Evolutionary conservation across 2,797 vertebrate species (phyloP).

Genomic region (Halcyon leucocephala): DNA sequence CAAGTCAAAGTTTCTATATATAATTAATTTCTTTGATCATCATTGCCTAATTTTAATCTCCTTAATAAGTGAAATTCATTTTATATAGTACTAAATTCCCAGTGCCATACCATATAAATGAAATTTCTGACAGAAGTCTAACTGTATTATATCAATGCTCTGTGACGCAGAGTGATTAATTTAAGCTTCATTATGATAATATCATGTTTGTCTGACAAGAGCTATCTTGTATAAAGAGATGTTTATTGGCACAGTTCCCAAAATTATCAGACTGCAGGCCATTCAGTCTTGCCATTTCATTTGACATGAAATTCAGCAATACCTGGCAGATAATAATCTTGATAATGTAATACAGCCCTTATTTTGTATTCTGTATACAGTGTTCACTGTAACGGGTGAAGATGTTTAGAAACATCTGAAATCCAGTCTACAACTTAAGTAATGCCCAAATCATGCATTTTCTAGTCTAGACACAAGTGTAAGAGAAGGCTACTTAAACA

Average conservation of each 20-base stretch:
- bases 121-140: constrained; percentile 21
- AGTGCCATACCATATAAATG: not conserved
- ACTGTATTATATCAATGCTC: not conserved
- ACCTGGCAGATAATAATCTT: not conserved
- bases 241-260: constrained; percentile 27
- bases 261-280: not conserved
- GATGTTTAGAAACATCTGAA: not conserved
- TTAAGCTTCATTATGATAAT: constrained; percentile 7
- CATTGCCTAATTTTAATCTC: constrained; percentile 18
- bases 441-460: not conserved
- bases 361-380: not conserved
- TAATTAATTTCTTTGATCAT: not conserved
- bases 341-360: not conserved
- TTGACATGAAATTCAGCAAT: constrained; percentile 8
- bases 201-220: constrained; percentile 44
- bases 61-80: constrained; percentile 19
- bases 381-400: not conserved
- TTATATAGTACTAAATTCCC: constrained; percentile 8
- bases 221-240: not conserved
- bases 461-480: not conserved
- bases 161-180: constrained; percentile 21
- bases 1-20: not conserved
- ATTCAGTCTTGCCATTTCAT: not conserved
- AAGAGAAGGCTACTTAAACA: not conserved
- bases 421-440: not conserved